phyloP scores from a whole-genome alignment of 2,113 vertebrate genomes.

The Solea solea region DNA sequence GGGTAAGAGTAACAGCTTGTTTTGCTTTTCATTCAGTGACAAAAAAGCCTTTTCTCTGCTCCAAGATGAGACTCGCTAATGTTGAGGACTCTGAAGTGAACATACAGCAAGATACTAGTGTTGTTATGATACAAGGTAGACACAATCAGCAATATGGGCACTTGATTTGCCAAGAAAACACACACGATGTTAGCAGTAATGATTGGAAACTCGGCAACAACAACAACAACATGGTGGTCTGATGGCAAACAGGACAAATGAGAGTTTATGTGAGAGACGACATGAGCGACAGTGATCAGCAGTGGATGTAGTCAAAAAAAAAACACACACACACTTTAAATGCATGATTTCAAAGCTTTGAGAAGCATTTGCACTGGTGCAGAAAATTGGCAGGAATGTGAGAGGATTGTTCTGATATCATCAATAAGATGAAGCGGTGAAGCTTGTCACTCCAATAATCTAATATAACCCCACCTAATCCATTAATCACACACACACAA shows the following conservation, averaged over 20 bases:
- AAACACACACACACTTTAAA: not conserved
- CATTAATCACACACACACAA: slow-evolving; percentile 57
- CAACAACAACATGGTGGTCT: no score
- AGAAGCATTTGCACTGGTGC: slow-evolving; percentile 47
- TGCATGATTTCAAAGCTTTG: not conserved
- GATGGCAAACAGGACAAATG: no score
- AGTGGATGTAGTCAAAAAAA: no score
- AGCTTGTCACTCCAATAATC: slow-evolving; percentile 62
- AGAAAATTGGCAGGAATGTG: slow-evolving; percentile 66
- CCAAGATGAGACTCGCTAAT: not conserved
- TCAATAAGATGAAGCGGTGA: slow-evolving; percentile 64
- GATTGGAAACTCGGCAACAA: no score
- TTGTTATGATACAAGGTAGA: no score
- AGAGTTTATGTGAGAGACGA: no score
- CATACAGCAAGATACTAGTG: not conserved
- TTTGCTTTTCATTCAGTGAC: not conserved
- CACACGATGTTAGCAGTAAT: no score
- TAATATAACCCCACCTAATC: slow-evolving; percentile 62
- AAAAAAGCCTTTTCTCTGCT: not conserved
- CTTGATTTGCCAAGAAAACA: not conserved
- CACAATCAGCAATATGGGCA: not conserved
- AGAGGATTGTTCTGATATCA: slow-evolving; percentile 60
- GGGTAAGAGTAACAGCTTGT: not conserved
- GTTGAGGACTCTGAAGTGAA: not conserved
- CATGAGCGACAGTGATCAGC: no score